Conservation (phyloP, 2,888 invertebrate species). For the Eupithecia subumbrata region DNA sequence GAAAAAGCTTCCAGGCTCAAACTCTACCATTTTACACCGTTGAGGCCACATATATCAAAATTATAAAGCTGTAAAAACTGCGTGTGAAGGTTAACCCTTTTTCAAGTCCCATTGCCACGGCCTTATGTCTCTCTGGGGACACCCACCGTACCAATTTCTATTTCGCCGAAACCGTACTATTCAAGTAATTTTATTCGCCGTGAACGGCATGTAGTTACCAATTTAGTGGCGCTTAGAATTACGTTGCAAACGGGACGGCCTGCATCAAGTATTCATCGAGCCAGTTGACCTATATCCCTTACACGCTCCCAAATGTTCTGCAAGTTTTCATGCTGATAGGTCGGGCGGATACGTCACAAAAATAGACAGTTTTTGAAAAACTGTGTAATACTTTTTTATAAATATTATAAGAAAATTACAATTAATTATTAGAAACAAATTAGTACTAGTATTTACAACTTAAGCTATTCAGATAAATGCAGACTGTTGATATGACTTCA, state of each 20-base stretch:
- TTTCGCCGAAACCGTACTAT: constrained; percentile 29
- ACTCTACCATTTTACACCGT: not conserved
- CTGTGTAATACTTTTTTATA: not conserved
- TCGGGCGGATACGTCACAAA: not conserved
- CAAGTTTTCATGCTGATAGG: constrained; percentile 9
- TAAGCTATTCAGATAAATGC: too few species aligned
- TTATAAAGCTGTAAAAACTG: not conserved
- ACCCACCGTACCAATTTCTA: constrained; percentile 32
- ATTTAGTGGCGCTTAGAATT: constrained; percentile 33
- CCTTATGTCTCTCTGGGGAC: constrained; percentile 22
- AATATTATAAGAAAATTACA: too few species aligned
- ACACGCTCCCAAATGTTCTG: constrained; percentile 11
- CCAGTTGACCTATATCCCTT: constrained; percentile 40
- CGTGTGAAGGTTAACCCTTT: constrained; percentile 25
- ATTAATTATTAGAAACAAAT: too few species aligned
- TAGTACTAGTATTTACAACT: too few species aligned
- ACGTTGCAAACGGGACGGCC: constrained; percentile 28
- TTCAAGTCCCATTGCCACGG: not conserved
- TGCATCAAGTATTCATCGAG: constrained; percentile 45
- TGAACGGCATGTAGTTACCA: constrained; percentile 34
- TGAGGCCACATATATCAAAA: not conserved
- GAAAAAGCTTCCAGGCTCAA: not conserved
- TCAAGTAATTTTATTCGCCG: constrained; percentile 37
- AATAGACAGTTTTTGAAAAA: not conserved
- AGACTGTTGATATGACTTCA: too few species aligned